Evolutionary conservation across 1,140 invertebrate species (phyloP).

Genomic region (Drosophila truncata): DNA sequence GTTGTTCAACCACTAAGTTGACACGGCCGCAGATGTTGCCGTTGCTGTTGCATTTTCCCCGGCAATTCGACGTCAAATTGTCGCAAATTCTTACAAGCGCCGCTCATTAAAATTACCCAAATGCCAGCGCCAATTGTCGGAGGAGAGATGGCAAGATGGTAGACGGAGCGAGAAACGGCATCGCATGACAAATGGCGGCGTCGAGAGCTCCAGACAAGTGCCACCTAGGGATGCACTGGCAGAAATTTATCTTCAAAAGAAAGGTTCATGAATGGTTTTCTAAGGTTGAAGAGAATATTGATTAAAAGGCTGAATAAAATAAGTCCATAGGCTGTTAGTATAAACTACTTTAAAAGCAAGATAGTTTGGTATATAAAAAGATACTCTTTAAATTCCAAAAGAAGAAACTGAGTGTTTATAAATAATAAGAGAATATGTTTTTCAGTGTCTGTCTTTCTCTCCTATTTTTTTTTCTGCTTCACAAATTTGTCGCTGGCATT

Average conservation of each 20-base stretch:
- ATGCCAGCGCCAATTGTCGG: slow-evolving; percentile 59
- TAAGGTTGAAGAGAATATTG: too few species aligned
- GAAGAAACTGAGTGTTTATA: background rate
- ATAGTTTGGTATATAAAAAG: background rate
- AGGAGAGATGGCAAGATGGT: slow-evolving; percentile 3
- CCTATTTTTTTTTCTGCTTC: slow-evolving; percentile 4
- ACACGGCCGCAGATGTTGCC: slow-evolving; percentile 56
- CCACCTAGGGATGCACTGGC: slow-evolving; percentile 42
- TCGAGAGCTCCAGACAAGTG: slow-evolving; percentile 58
- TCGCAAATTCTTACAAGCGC: slow-evolving; percentile 73
- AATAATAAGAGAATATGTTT: background rate
- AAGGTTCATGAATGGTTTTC: background rate
- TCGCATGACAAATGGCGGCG: slow-evolving; percentile 73
- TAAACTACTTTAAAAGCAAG: background rate
- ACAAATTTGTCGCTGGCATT: slow-evolving; percentile 60
- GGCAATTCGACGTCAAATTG: slow-evolving; percentile 72
- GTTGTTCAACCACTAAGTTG: slow-evolving; percentile 62
- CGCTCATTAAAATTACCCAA: slow-evolving; percentile 69
- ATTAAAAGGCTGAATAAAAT: background rate
- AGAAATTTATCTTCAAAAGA: background rate
- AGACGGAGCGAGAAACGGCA: slow-evolving; percentile 40
- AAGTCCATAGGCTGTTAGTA: background rate
- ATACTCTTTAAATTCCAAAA: background rate
- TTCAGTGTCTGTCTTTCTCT: background rate
- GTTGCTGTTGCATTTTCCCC: background rate